phyloP scores from a whole-genome alignment of 2,797 vertebrate species.

The Loris lydekkerianus region DNA sequence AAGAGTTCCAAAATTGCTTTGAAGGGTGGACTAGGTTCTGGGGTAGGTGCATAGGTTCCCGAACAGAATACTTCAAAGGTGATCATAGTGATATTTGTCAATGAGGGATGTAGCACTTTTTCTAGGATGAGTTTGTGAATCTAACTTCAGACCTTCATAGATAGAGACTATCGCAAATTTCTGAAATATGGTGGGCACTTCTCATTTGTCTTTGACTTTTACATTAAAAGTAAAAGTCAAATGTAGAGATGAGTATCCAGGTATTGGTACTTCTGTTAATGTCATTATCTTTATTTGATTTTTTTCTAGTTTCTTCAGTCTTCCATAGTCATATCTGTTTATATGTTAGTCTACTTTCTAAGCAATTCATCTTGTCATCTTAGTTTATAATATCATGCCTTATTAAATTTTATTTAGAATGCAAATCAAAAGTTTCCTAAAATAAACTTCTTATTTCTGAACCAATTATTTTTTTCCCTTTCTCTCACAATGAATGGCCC shows the following conservation, averaged over 20 bases:
- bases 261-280: neutral
- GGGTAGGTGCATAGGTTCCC: too few relatives aligned
- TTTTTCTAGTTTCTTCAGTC: neutral
- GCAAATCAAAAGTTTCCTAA: neutral
- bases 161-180: neutral
- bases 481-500: neutral
- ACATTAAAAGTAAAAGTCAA: neutral
- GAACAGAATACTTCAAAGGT: too few relatives aligned
- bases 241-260: neutral
- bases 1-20: too few relatives aligned
- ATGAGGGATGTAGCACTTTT: too few relatives aligned
- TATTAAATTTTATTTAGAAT: conserved; percentile 38
- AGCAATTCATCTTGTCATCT: conserved; percentile 3
- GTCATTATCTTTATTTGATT: neutral
- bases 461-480: rapidly evolving
- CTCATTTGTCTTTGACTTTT: neutral
- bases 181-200: neutral
- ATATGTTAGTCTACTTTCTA: conserved; percentile 52
- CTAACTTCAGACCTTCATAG: too few relatives aligned
- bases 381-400: neutral
- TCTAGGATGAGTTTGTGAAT: too few relatives aligned
- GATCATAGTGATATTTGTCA: too few relatives aligned
- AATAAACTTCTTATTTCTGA: neutral
- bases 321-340: neutral
- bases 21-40: too few relatives aligned